These are phyloP conservation scores for Calidris pugnax DNA, from an alignment of 2,113 vertebrate species.

Conservation along the genomic window DNA sequence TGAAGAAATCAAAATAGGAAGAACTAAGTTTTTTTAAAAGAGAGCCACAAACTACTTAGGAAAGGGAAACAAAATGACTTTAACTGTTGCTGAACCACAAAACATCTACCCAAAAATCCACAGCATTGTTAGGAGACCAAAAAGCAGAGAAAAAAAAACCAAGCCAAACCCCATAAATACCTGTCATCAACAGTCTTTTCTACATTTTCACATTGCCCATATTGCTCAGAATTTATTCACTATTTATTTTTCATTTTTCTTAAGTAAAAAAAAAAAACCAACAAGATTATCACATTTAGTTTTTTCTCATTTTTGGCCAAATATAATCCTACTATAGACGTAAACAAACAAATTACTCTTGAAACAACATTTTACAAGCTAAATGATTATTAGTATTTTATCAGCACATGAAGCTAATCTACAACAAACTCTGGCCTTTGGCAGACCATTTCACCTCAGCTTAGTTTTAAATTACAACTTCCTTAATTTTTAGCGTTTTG, in stretches of 20 bases:
- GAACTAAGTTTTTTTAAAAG: background rate
- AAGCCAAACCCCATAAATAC: background rate
- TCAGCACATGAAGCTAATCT: accelerated
- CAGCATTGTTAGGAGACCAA: background rate
- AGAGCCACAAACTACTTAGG: background rate
- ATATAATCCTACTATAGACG: background rate
- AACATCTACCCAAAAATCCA: accelerated
- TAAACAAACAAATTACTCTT: background rate
- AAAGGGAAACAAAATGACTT: background rate
- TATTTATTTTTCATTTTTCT: background rate
- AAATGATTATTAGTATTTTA: background rate
- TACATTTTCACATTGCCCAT: background rate
- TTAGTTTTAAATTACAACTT: background rate
- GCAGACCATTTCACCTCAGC: background rate
- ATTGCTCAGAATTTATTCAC: background rate
- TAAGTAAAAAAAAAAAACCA: background rate
- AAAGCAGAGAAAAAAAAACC: background rate
- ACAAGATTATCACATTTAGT: background rate
- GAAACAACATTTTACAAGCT: background rate
- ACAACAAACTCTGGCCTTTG: background rate
- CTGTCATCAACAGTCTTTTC: too few relatives aligned
- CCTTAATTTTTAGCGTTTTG: accelerated
- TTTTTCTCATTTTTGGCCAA: background rate
- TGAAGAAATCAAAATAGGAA: background rate
- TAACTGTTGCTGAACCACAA: background rate